Evolutionary conservation across 2,888 invertebrate species (phyloP).

Genomic region (Xylota segnis): DNA sequence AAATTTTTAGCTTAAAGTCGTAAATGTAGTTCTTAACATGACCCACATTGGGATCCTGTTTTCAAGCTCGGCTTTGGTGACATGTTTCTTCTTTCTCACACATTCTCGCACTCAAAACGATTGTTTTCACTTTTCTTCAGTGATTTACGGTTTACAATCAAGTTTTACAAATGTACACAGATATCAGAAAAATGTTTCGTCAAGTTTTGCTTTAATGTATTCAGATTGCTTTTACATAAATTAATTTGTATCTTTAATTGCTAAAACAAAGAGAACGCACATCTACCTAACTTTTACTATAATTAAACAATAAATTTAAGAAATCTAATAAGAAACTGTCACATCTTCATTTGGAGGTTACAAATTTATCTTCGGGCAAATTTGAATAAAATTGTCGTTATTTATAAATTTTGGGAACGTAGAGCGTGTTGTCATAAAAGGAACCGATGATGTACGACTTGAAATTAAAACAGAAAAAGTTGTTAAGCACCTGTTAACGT

Average conservation of each 20-base stretch:
- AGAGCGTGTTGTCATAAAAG: slow-evolving; percentile 48
- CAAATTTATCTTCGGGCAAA: slow-evolving; percentile 30
- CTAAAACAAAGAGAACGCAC: slow-evolving; percentile 41
- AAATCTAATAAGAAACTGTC: slow-evolving; percentile 15
- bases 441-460: slow-evolving; percentile 39
- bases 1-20: too few species aligned
- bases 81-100: too few species aligned
- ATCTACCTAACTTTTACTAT: slow-evolving; percentile 14
- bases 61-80: too few species aligned
- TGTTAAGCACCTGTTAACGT: slow-evolving; percentile 29
- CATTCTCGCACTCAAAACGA: neutral
- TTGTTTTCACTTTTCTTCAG: slow-evolving; percentile 7
- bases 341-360: slow-evolving; percentile 46
- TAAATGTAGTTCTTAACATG: too few species aligned
- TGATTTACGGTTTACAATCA: slow-evolving; percentile 30
- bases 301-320: slow-evolving; percentile 19
- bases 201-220: slow-evolving; percentile 2
- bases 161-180: neutral
- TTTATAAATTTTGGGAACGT: slow-evolving; percentile 20
- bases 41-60: too few species aligned
- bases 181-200: slow-evolving; percentile 30
- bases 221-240: slow-evolving; percentile 23
- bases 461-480: slow-evolving; percentile 8
- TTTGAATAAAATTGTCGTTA: slow-evolving; percentile 52
- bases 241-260: slow-evolving; percentile 43